Base-by-base conservation (phyloP, 2,113 vertebrate species). In the Macrotis lagotis region DNA sequence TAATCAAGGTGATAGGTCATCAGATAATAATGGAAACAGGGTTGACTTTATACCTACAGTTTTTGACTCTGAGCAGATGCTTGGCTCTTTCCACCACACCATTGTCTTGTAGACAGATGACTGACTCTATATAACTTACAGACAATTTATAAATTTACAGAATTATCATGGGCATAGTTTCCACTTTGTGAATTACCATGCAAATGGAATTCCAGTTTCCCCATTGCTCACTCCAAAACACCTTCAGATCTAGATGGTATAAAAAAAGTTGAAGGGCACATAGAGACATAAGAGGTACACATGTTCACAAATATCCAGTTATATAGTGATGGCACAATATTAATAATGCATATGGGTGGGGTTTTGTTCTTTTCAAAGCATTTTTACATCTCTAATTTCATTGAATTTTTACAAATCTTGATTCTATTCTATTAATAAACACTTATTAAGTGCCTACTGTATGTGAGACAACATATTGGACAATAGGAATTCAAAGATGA, bases 281-380 rank as follows among this genome's bases (percentile, higher is more conserved):
- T 3, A 0, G 28, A 66, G n/a, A 74, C 93, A 88, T 37, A 55
- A 83, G 66, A 44, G 8, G 1, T 51, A 48, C 25, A 94, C 83
- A 48, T 91, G 48, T 55, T 93, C 50, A 11, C 9, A 55, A 48
- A 50, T 31, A 25, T 0, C 7, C 10, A 3, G n/a, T 91, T 31
- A 74, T 7, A 4, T 83, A n/a, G 48, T 55, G 59, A 95, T 92
- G 91, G 92, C 90, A 93, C 53, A 74, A 51, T 48, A 51, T n/a
- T 50, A 93, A 44, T 83, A 50, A 92, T 44, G 88, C 55, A 89
- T 51, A 50, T 8, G 51, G 66, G 91, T 47, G 92, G 50, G 50
- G 91, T 92, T 94, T 95, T 91, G 1, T 74, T 24, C 47, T 51
- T 96, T 95, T 89, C 95, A 94, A 93, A 96, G 92, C 91, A 37